phyloP scores from a whole-genome alignment of 1,140 invertebrate species.

The Papilio aristodemus region DNA sequence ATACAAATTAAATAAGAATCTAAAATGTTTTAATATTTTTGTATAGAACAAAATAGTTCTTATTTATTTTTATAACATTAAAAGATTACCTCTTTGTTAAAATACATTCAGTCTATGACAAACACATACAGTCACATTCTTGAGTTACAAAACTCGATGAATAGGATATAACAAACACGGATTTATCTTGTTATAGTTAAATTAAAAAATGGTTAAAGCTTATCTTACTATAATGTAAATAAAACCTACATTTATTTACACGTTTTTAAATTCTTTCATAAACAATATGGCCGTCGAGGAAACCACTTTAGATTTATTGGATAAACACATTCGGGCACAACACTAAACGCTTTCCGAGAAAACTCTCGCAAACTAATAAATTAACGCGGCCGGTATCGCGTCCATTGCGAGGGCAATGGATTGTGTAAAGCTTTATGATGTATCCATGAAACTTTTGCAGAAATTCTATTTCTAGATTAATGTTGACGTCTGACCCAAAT shows the following conservation, averaged over 20 bases:
- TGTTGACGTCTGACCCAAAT: neutral
- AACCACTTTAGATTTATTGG: conserved; percentile 17
- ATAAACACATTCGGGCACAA: conserved; percentile 5
- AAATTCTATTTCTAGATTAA: neutral
- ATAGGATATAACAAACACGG: neutral
- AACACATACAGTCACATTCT: too few species aligned
- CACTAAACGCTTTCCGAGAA: conserved; percentile 18
- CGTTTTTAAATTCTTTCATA: neutral
- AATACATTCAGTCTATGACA: too few species aligned
- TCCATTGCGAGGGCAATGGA: conserved; percentile 6
- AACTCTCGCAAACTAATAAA: conserved; percentile 21
- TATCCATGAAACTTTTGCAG: neutral
- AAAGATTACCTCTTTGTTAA: too few species aligned
- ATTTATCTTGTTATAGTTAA: neutral
- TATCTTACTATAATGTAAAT: conserved; percentile 2
- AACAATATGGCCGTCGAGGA: conserved; percentile 3
- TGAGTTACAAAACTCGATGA: neutral
- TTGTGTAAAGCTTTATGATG: conserved; percentile 9
- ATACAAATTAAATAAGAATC: too few species aligned
- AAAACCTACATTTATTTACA: conserved; percentile 6
- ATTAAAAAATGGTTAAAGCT: neutral
- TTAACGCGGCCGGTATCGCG: conserved; percentile 2
- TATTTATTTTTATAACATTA: too few species aligned
- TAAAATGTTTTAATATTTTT: too few species aligned
- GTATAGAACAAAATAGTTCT: too few species aligned